Evolutionary conservation across 1,140 invertebrate species (phyloP), one percentile per base, ranked within the genome.

Genomic region (Pomacea maculata): DNA sequence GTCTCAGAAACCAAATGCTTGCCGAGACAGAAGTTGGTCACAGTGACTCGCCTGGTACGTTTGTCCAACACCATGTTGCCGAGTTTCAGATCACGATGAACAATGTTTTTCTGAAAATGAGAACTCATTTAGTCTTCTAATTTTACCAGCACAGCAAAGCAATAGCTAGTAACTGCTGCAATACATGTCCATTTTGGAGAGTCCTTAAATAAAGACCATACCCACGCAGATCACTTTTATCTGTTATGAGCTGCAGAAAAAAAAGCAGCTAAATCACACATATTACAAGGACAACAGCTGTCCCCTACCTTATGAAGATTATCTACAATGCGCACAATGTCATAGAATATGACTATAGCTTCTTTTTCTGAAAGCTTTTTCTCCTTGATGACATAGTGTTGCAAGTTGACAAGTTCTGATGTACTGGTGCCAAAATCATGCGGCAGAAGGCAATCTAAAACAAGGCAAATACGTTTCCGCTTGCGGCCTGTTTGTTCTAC

Each of bases 11-110:
- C 93, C 17, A 96, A 92, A 89, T 95, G 95, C 87, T 95, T 96
- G 2, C 95, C 95, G 29, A 96, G 91, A 90, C 95, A 96, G 91
- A 97, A 96, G 89, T 97, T 97, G 12, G 95, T 95, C 19, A 96
- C 93, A 21, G 93, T 95, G 19, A 96, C 93, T 83, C 94, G 92
- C 77, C 94, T 93, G 2, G 94, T 95, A 85, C 93, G 91, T 86
- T 94, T 94, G 91, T 96, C 95, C 79, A 96, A 90, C 63, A 96
- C 94, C 87, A 96, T 94, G 90, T 96, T 96, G 17, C 95, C 95
- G 72, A 96, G 90, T 90, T 96, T 96, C 71, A 96, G 89, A 91
- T 96, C 95, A 85, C 95, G 93, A 89, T 96, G 96, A 15, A 96
- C 95, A 88, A 96, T 94, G 90, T 96, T 96, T 91, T 93, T 93